A percentile compares a stretch with the other conserved stretches of the same genome.
phyloP scores from a whole-genome alignment of 2,797 vertebrate genomes.

The Lagocephalus sceleratus region DNA sequence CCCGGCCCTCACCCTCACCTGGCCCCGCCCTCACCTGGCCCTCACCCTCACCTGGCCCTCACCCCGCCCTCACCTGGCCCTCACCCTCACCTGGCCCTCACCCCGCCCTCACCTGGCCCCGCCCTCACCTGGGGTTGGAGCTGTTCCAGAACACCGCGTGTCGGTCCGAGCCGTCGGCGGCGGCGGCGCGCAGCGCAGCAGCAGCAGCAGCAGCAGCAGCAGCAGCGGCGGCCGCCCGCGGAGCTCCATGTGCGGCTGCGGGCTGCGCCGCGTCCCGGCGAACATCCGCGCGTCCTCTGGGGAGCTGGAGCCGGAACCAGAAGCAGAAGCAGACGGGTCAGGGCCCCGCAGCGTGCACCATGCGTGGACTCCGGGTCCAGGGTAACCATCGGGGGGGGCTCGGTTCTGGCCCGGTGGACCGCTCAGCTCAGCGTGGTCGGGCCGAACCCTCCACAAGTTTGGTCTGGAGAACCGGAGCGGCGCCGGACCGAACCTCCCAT shows the following conservation, averaged over 20 bases:
- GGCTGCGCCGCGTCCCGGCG: constrained; percentile 60
- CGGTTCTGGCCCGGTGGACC: too few relatives aligned
- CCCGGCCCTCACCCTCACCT: too few relatives aligned
- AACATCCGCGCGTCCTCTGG: constrained; percentile 35
- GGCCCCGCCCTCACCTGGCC: too few relatives aligned
- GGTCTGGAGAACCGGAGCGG: constrained; percentile 25
- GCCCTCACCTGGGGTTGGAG: constrained; percentile 87
- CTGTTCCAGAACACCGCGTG: constrained; percentile 94
- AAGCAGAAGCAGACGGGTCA: constrained; percentile 3
- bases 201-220: constrained; percentile 77
- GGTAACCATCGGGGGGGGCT: too few relatives aligned
- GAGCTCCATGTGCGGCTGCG: constrained; percentile 70
- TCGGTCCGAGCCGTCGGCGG: constrained; percentile 86
- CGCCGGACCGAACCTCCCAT: constrained; percentile 9
- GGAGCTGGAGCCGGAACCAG: constrained; percentile 10
- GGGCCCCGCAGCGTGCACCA: not conserved
- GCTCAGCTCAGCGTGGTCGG: not conserved
- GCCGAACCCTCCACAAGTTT: constrained; percentile 30
- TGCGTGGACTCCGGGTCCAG: too few relatives aligned
- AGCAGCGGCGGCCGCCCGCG: constrained; percentile 50
- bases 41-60: too few relatives aligned
- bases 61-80: too few relatives aligned
- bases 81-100: too few relatives aligned
- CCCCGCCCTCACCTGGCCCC: not conserved
- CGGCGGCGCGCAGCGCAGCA: constrained; percentile 78